phyloP scores from a whole-genome alignment of 2,888 invertebrate genomes.

The Syritta pipiens region DNA sequence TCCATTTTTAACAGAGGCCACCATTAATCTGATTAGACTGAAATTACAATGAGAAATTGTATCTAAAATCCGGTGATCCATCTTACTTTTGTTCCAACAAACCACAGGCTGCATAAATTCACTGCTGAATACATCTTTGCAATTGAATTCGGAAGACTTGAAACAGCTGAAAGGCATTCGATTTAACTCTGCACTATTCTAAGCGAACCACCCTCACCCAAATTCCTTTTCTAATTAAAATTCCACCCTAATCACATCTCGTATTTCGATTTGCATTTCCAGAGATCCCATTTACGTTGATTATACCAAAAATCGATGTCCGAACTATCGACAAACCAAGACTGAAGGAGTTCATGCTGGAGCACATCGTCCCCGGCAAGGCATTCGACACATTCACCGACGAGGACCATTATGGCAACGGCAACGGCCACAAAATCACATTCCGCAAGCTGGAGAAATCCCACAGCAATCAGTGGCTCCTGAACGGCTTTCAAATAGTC shows the following conservation, averaged over 20 bases:
- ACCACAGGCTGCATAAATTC: too few species aligned
- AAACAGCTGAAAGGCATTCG: too few species aligned
- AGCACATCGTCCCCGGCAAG: constrained; percentile 82
- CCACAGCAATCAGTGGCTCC: constrained; percentile 77
- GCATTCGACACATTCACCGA: constrained; percentile 80
- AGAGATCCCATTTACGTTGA: constrained; percentile 83
- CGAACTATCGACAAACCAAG: constrained; percentile 80
- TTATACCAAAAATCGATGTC: constrained; percentile 81
- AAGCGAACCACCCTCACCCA: not conserved
- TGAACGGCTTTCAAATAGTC: constrained; percentile 78
- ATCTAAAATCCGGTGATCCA: too few species aligned
- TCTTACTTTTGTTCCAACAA: too few species aligned
- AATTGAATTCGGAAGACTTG: not conserved
- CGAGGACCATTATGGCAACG: constrained; percentile 79
- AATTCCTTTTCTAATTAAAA: too few species aligned
- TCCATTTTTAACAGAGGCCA: too few species aligned
- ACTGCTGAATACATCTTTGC: constrained; percentile 5
- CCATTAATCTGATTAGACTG: too few species aligned
- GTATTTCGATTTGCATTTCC: constrained; percentile 62
- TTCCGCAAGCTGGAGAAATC: constrained; percentile 78
- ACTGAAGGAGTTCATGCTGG: constrained; percentile 82
- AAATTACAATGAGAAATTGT: too few species aligned
- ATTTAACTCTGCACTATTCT: too few species aligned
- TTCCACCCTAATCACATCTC: too few species aligned
- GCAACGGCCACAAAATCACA: constrained; percentile 79